Base-by-base conservation (phyloP, 2,888 invertebrate genomes). In the Ichneumon xanthorius region DNA sequence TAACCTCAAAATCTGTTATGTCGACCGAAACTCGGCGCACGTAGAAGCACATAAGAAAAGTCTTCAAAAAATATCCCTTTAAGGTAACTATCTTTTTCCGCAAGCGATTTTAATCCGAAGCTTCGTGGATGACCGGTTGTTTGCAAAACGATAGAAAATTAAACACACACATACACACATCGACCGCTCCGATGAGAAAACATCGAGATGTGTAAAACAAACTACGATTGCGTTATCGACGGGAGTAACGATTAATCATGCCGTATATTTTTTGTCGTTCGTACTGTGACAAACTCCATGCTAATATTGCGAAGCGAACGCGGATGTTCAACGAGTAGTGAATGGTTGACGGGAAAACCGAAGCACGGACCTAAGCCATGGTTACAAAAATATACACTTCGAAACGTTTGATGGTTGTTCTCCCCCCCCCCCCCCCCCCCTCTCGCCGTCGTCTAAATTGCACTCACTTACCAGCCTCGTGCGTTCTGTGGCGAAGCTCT, bases 401-500 rank as follows among this genome's bases (percentile, higher is more conserved):
- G 45, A 58, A 45, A 73, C 33, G 48, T 61, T 61, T 45, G n/a
- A 37, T 26, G 37, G 19, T 37, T 26, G 22, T 5, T 22, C 9
- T 0, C 5, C 26, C 26, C 22, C 14, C 6, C 19, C 5, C 30
- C 30, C 4, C 4, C 30, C 5, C 26, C 26, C 22, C 14, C 6
- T 16, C 53, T 65, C 50, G 6, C 37, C 37, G 40, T 9, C 40
- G 40, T 40, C 40, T 2, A 14, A 22, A 65, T 7, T 7, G 37
- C 16, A 55, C n/a, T 68, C 19, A 70, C 78, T 78, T 19, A 78
- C 78, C 78, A 45, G 61, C 61, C 14, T 61, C 30, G 22, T 14
- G 33, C 55, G 48, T 70, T 65, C 30, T 6, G 22, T 30, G 19
- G 19, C 58, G 33, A 40, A 11, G 6, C 19, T 58, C 58, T 61